These are phyloP conservation scores for Ophioninae sp. DNA, from an alignment of 2,888 invertebrate species.

Conservation along the genomic window DNA sequence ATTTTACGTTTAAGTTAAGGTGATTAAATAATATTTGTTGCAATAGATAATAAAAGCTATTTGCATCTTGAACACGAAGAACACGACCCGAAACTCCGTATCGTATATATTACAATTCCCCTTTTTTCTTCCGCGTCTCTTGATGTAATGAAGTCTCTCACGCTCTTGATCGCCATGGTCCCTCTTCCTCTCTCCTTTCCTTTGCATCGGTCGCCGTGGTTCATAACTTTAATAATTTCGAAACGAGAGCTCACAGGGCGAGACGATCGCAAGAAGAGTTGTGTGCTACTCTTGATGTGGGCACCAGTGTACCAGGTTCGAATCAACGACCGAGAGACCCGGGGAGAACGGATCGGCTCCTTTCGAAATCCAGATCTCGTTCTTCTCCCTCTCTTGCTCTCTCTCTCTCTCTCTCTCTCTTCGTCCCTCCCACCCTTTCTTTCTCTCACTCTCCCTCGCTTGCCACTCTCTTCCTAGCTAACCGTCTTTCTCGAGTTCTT, in stretches of 20 bases:
- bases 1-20: conserved; percentile 36
- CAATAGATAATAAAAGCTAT: conserved; percentile 52
- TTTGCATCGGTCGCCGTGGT: conserved; percentile 39
- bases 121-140: conserved; percentile 11
- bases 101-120: conserved; percentile 23
- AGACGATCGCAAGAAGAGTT: conserved; percentile 48
- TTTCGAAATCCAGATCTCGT: conserved; percentile 67
- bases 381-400: too few relatives aligned
- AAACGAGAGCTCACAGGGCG: conserved; percentile 59
- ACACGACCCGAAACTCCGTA: conserved; percentile 52
- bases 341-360: conserved; percentile 53
- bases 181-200: conserved; percentile 10
- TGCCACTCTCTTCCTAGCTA: conserved; percentile 48
- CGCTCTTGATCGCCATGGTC: conserved; percentile 33
- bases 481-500: conserved; percentile 56
- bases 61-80: conserved; percentile 48
- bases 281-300: conserved; percentile 8
- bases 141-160: conserved; percentile 44
- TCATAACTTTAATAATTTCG: conserved; percentile 62
- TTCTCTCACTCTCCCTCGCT: conserved; percentile 51
- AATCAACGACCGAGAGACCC: conserved; percentile 48
- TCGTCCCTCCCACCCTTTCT: conserved; percentile 58
- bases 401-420: conserved; percentile 54
- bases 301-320: conserved; percentile 21
- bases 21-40: conserved; percentile 14